A percentile compares a stretch with the other conserved stretches of the same genome.
Evolutionary conservation across 2,888 invertebrate genomes (phyloP).

Genomic region (Ormyrus pomaceus): DNA sequence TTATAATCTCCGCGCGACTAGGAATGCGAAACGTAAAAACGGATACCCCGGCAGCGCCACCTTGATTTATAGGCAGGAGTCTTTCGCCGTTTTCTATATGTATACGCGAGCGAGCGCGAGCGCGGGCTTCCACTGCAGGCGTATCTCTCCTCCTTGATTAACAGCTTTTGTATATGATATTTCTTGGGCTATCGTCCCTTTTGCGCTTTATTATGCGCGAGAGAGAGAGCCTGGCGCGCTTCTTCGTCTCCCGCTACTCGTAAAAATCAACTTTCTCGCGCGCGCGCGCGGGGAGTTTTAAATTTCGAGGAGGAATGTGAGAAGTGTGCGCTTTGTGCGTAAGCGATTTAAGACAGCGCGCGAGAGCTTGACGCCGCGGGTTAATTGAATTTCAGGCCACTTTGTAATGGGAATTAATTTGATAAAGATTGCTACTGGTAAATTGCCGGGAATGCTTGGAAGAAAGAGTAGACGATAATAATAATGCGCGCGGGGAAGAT

Average conservation of each 20-base stretch:
- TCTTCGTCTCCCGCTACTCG: neutral
- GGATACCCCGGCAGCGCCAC: constrained; percentile 29
- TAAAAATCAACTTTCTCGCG: constrained; percentile 7
- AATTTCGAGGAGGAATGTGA: constrained; percentile 2
- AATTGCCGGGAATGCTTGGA: constrained; percentile 1
- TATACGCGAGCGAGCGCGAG: neutral
- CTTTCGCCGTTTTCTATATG: constrained; percentile 16
- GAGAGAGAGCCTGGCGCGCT: too few relatives aligned
- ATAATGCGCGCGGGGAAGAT: constrained; percentile 11
- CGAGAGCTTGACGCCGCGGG: neutral
- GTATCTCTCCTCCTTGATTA: constrained; percentile 45
- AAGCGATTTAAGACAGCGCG: neutral
- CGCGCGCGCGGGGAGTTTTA: constrained; percentile 3
- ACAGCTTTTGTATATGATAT: constrained; percentile 43
- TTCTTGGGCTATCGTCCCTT: neutral
- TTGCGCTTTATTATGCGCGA: neutral
- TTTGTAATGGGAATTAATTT: constrained; percentile 14
- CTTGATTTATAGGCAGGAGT: constrained; percentile 44
- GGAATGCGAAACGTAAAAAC: constrained; percentile 49
- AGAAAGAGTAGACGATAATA: neutral
- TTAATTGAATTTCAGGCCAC: neutral
- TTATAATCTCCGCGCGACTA: constrained; percentile 49
- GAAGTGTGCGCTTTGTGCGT: neutral
- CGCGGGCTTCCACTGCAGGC: constrained; percentile 2
- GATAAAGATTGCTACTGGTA: neutral